Evolutionary conservation across 2,888 invertebrate species (phyloP).

Genomic region (Mellilla xanthometata): DNA sequence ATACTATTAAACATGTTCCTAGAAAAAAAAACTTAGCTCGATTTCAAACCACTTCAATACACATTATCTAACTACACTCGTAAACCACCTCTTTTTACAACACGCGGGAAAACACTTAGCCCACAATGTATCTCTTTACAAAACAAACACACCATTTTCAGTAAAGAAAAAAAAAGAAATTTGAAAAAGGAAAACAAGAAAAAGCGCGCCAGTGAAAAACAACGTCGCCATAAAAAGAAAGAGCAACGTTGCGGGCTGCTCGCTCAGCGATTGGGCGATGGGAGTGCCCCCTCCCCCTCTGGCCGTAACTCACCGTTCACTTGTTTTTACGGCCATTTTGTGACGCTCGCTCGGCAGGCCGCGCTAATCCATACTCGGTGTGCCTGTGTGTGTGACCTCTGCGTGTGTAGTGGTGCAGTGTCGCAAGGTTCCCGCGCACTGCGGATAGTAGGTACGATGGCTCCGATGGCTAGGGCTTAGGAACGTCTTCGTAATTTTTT

Average conservation of each 20-base stretch:
- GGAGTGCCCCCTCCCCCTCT: constrained; percentile 42
- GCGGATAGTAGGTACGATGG: constrained; percentile 30
- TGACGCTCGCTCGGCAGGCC: constrained; percentile 76
- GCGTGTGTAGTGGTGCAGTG: constrained; percentile 38
- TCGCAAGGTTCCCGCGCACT: constrained; percentile 26
- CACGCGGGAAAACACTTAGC: constrained; percentile 58
- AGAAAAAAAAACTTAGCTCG: constrained; percentile 19
- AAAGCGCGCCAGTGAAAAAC: constrained; percentile 78
- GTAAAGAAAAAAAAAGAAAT: constrained; percentile 49
- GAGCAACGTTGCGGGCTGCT: constrained; percentile 75
- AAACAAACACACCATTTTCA: constrained; percentile 78
- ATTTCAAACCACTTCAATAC: constrained; percentile 35
- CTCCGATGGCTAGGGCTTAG: constrained; percentile 13
- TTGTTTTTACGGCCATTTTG: constrained; percentile 82
- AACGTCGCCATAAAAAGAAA: constrained; percentile 79
- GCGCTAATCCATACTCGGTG: constrained; percentile 66
- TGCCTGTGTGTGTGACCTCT: constrained; percentile 61
- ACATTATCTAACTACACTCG: no score
- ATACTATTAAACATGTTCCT: constrained; percentile 14
- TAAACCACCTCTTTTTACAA: constrained; percentile 30
- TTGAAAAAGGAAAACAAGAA: constrained; percentile 59
- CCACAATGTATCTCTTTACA: constrained; percentile 69
- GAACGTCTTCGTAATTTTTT: no score
- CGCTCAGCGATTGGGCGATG: constrained; percentile 73
- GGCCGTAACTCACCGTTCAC: constrained; percentile 82